Percentiles rank a stretch among this genome's conserved stretches.
phyloP scores from a whole-genome alignment of 2,113 vertebrate species.

The Sciurus niger region DNA sequence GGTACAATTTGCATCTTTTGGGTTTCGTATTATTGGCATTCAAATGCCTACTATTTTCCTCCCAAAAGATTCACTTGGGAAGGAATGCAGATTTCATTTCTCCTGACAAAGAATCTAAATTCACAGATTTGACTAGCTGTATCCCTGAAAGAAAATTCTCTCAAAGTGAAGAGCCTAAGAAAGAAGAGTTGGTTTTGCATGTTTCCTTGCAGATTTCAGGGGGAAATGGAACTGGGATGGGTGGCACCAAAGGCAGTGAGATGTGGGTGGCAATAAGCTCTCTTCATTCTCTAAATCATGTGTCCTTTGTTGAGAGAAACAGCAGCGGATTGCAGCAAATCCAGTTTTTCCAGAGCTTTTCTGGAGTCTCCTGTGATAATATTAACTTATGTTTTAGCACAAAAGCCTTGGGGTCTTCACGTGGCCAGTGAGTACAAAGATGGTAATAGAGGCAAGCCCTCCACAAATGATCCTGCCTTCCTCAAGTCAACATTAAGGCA shows the following conservation, averaged over 20 bases:
- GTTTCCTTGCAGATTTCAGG: not conserved
- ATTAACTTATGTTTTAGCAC: conserved; percentile 45
- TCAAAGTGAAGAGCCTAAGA: not conserved
- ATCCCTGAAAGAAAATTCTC: not conserved
- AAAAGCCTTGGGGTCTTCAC: conserved; percentile 2
- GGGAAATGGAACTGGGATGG: not conserved
- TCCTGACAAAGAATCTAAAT: not conserved
- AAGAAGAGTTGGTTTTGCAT: not conserved
- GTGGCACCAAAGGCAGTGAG: rapidly evolving
- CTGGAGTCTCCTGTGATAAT: conserved; percentile 78
- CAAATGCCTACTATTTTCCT: not conserved
- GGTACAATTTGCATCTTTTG: not conserved
- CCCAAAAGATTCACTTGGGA: not conserved
- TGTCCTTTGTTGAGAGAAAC: conserved; percentile 76
- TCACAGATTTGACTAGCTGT: not conserved
- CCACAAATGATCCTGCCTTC: not conserved
- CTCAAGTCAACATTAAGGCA: not conserved
- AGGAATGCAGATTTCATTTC: conserved; percentile 47
- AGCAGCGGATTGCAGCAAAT: conserved; percentile 72
- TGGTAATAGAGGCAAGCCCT: not conserved
- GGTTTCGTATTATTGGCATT: not conserved
- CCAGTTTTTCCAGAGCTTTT: conserved; percentile 79
- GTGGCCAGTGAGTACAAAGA: not conserved
- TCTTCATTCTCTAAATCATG: conserved; percentile 65
- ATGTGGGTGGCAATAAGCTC: conserved; percentile 70